Base-by-base conservation (phyloP, 2,888 invertebrate species). In the Netelia melanura region DNA sequence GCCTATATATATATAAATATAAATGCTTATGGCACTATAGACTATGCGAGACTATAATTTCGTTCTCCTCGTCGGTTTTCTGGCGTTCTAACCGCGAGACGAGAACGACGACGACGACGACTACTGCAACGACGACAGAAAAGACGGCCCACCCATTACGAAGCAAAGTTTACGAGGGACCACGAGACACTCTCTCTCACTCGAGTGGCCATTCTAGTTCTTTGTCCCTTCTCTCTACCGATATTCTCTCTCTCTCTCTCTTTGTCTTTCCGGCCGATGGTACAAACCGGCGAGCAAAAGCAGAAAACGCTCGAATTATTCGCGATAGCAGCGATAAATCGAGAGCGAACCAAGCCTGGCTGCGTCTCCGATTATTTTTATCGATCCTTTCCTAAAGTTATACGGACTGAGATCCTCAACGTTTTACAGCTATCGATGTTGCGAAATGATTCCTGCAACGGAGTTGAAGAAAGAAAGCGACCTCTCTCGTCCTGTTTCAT, bases 61-160 rank as follows among this genome's bases (percentile, higher is more conserved):
- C 68, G 67, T 14, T 71, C 48, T 52, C 43, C n/a, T 74, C 58
- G 30, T 14, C 62, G 38, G 78, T 64, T 56, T 48, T 70, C 38
- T 62, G 64, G 14, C 56, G n/a, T 58, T 17, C 48, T 56, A 54
- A 25, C 70, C 61, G 25, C 58, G 64, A 74, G 79, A 71, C 25
- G 30, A 30, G 30, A 30, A 30, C 30, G 30, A 2, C 30, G 30
- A 30, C 30, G 30, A 30, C 30, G 30, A 30, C 30, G 3, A 30
- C 30, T 30, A 30, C 30, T 30, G 0, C 30, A 0, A 5, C 43
- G 67, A 72, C 58, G 81, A 17, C 17, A 17, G 81, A 81, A 77
- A 81, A 84, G 76, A 65, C 67, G 79, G 84, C 74, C 84, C 80
- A 84, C 85, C 87, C 87, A 87, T 87, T 87, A 87, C 86, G 83